Base-by-base conservation (phyloP, 2,888 invertebrate species). In the Boloria selene region DNA sequence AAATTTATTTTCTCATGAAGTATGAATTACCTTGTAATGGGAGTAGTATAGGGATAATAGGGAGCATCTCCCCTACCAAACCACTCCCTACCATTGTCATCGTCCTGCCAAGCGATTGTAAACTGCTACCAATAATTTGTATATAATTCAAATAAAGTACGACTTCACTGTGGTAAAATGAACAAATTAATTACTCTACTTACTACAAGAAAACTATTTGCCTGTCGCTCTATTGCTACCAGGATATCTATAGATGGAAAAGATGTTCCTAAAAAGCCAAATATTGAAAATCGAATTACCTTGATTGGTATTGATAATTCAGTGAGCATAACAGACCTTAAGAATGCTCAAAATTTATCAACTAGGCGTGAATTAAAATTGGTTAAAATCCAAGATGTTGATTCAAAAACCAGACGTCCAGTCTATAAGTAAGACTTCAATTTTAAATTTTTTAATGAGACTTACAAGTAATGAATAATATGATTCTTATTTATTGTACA, bases 341-440 rank as follows among this genome's bases (percentile, higher is more conserved):
- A 94, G 71, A 95, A 95, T 74, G 96, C 96, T 0, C 92, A 94
- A 73, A 96, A 93, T 79, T 76, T 97, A 67, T 95, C 96, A 0
- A 90, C 93, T 66, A 92, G 95, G 50, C 89, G 95, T 72, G 94
- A 95, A 60, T 85, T 96, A 69, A 95, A 95, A 79, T 86, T 97
- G 65, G 91, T 96, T 0, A 95, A 95, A 87, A 83, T 96, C 31
- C 83, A 94, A 70, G 95, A 96, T 81, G 82, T 93, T 4, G 95
- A 96, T 82, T 85, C 93, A 0, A 96, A 95, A 85, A 94, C 94
- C 0, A 93, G 95, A 44, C 90, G 95, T 52, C 94, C 95, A 13
- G 87, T 95, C 13, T 97, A 95, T 77, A 95, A 94, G 93, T 93
- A 80, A 77, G 88, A 80, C 56, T 51, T 51, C 38, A 51, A n/a